These are phyloP conservation scores for Montipora sp. DNA, from an alignment of 64 coral and sea anemone genomes.

Conservation along the genomic window DNA sequence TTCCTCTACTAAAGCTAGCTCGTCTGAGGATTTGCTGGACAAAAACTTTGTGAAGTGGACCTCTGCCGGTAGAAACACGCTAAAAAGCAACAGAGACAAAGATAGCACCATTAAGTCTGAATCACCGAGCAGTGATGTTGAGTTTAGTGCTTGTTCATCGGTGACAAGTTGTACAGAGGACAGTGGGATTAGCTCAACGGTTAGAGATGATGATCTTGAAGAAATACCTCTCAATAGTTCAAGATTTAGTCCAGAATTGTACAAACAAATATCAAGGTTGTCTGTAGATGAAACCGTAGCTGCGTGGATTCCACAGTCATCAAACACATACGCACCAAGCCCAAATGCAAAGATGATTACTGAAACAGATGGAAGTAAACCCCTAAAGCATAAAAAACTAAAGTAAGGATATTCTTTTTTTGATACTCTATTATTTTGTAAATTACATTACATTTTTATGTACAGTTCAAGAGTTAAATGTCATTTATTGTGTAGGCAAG, in stretches of 20 bases:
- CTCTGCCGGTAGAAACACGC: not conserved
- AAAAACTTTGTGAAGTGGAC: constrained; percentile 42
- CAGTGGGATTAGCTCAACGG: constrained; percentile 89
- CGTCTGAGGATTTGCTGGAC: constrained; percentile 5
- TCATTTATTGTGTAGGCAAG: too few species aligned
- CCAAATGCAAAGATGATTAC: not conserved
- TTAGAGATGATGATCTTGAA: constrained; percentile 89
- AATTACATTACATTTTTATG: not conserved
- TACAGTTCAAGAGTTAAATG: too few species aligned
- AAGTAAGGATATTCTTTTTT: constrained; percentile 55
- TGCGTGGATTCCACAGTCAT: constrained; percentile 83
- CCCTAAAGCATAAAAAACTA: constrained; percentile 67
- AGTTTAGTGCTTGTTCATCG: constrained; percentile 86
- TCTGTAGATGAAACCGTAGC: constrained; percentile 74
- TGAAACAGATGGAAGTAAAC: constrained; percentile 21
- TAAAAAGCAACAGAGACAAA: constrained; percentile 29
- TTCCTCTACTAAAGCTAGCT: not conserved
- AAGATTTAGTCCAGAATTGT: constrained; percentile 62
- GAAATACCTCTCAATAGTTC: constrained; percentile 89
- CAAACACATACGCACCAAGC: constrained; percentile 83
- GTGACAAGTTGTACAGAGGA: constrained; percentile 87
- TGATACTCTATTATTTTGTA: not conserved
- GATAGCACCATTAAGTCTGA: constrained; percentile 72
- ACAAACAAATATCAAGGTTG: constrained; percentile 78
- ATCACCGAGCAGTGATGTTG: constrained; percentile 88